Conservation (phyloP, 2,113 vertebrate species). For the Melanerpes aurifrons region DNA sequence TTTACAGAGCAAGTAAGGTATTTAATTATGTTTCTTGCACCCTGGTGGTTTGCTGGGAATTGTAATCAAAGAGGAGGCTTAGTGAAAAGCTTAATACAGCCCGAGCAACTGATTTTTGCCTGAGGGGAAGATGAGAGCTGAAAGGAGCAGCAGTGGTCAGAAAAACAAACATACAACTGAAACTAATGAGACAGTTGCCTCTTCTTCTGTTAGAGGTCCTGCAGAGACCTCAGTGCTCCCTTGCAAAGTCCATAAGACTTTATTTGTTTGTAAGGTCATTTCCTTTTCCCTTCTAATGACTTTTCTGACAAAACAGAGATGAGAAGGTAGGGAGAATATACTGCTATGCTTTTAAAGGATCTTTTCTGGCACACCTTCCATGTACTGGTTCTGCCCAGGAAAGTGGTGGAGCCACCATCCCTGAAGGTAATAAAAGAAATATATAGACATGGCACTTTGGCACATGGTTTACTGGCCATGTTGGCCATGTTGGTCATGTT, state of each 20-base stretch:
- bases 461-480: no score
- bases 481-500: no score
- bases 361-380: not conserved
- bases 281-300: not conserved
- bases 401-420: no score
- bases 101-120: conserved; percentile 63
- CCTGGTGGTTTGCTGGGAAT: conserved; percentile 64
- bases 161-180: conserved; percentile 49
- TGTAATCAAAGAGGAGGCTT: conserved; percentile 74
- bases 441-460: no score
- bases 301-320: not conserved
- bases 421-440: no score
- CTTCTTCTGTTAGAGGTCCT: conserved; percentile 3
- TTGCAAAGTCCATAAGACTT: not conserved
- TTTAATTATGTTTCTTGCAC: conserved; percentile 70
- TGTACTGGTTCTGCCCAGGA: not conserved
- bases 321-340: not conserved
- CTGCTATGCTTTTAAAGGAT: not conserved
- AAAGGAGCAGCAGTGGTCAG: conserved; percentile 63
- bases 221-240: not conserved
- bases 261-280: not conserved
- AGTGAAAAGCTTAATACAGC: conserved; percentile 62
- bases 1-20: conserved; percentile 63
- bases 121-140: conserved; percentile 54
- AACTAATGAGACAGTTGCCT: conserved; percentile 53